A percentile compares a stretch with the other conserved stretches of the same genome.
Conservation (phyloP, 2,797 vertebrate genomes). For the Falco rusticolus region DNA sequence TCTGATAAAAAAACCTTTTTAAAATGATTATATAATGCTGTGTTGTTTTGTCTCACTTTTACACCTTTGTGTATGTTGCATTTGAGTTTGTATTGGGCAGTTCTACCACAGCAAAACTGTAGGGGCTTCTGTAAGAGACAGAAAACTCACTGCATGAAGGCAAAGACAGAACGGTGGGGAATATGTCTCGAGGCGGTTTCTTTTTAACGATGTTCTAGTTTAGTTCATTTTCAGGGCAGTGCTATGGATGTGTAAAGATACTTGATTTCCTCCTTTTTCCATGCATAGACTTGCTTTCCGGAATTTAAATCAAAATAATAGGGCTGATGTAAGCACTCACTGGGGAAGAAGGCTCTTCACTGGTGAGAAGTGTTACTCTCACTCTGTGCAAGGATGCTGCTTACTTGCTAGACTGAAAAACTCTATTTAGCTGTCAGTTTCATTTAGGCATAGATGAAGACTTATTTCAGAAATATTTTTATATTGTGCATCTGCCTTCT, state of each 20-base stretch:
- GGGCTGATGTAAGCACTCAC: neutral
- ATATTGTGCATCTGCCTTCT: neutral
- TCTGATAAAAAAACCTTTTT: neutral
- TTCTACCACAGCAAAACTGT: rapidly evolving
- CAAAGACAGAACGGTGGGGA: neutral
- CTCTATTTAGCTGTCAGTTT: neutral
- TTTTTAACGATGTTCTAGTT: neutral
- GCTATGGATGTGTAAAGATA: neutral
- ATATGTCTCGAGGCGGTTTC: neutral
- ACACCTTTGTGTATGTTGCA: neutral
- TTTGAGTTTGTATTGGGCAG: neutral
- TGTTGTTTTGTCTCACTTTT: neutral
- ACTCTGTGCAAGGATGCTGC: neutral
- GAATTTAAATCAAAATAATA: neutral
- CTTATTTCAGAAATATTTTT: neutral
- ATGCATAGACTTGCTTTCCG: neutral
- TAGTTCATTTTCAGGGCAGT: neutral
- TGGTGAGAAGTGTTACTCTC: neutral
- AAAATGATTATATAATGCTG: neutral
- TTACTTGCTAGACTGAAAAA: neutral
- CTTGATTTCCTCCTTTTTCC: neutral
- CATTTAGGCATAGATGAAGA: neutral
- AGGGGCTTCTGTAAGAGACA: neutral
- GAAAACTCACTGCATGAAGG: rapidly evolving
- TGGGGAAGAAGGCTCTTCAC: neutral